A percentile compares a stretch with the other conserved stretches of the same genome.
Evolutionary conservation across 1,140 invertebrate species (phyloP).

Genomic region (Octopus sinensis): DNA sequence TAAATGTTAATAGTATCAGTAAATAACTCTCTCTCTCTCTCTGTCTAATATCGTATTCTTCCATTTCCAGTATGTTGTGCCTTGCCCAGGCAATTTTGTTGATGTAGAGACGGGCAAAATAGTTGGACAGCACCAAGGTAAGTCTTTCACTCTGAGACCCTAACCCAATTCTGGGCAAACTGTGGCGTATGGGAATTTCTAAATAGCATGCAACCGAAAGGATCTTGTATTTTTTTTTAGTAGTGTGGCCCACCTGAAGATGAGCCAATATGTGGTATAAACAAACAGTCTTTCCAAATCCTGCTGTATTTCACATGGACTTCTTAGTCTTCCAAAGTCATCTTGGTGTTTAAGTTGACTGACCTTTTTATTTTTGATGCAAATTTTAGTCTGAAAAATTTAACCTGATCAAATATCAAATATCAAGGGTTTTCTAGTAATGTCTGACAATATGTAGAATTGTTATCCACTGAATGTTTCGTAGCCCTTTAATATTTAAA

Average conservation of each 20-base stretch:
- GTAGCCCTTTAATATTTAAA: too few relatives aligned
- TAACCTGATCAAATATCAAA: too few relatives aligned
- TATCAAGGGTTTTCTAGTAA: too few relatives aligned
- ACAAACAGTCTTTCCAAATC: background rate
- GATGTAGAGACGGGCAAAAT: conserved; percentile 74
- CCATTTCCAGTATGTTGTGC: conserved; percentile 73
- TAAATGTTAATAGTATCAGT: background rate
- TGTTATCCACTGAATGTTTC: too few relatives aligned
- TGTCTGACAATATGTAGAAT: too few relatives aligned
- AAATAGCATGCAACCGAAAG: background rate
- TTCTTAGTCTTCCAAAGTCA: too few relatives aligned
- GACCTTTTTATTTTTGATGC: too few relatives aligned
- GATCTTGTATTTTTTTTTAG: background rate
- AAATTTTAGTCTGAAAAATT: too few relatives aligned
- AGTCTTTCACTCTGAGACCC: conserved; percentile 4
- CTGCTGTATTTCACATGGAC: background rate
- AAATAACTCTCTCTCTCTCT: background rate
- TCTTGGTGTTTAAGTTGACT: too few relatives aligned
- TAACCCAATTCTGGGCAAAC: background rate
- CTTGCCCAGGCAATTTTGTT: conserved; percentile 76
- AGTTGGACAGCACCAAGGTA: conserved; percentile 79
- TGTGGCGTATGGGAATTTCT: background rate
- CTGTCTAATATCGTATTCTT: conserved; percentile 14
- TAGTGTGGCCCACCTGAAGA: background rate
- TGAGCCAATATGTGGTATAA: background rate